Base-by-base conservation (phyloP, 1,140 invertebrate genomes). In the Polyergus mexicanus region DNA sequence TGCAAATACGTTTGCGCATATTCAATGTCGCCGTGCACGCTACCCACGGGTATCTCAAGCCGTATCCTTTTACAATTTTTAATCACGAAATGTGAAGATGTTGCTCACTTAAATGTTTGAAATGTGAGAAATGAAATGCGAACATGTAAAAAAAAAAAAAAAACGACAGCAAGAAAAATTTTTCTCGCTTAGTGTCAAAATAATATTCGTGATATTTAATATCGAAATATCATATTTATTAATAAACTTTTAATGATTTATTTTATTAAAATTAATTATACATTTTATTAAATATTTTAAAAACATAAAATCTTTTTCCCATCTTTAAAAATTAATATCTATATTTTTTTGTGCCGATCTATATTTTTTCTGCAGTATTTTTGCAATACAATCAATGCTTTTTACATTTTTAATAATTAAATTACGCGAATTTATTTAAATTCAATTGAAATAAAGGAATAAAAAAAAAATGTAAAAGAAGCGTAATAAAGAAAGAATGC, bases 31-130 rank as follows among this genome's bases (percentile, higher is more conserved):
- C 22, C 25, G 28, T 6, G 32, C 44, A 19, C 7, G 38, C 54
- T 35, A 58, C 19, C 32, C 38, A 5, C 66, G 35, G 16, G 22
- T 28, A 41, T 19, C 32, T 58, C 25, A 13, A 68, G 16, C 47
- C 22, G 19, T 54, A 38, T 38, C 54, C 13, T 68, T 32, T 54
- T 44, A 32, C 22, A 41, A 7, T 58, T 19, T 51, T 71, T 32
- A 81, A 72, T 81, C 58, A 58, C 38, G 38, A 81, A n/a, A 51
- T 68, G 32, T 68, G 32, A 22, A 41, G 56, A 75, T 75, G 35
- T 58, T 58, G 22, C 58, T 60, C 41, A 28, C 2, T 22, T 38
- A 58, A 74, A 32, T 58, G 0, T 22, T 38, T 7, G 25, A 66
- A 66, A 16, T 35, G 25, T 8, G 19, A 22, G 16, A 58, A 58